Evolutionary conservation across 30 jellyfish, hydroid and myxozoan genomes (phyloP), one percentile per base, ranked within the genome.

Genomic region (Aurelia coerulea): DNA sequence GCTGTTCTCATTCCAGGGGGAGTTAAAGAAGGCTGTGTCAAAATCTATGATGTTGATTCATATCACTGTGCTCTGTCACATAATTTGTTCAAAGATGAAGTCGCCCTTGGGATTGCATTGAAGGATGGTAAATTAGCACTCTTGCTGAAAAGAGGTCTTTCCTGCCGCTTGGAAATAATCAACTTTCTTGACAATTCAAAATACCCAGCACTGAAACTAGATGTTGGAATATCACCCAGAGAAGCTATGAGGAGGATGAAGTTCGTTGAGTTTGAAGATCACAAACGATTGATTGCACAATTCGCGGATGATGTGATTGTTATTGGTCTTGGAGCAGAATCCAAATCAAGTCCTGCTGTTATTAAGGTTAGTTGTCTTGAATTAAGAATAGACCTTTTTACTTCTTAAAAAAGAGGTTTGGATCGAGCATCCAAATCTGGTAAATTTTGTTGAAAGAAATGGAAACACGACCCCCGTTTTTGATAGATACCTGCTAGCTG

Each of bases 51-150:
- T 34, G 88, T 74, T 1, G 6, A 65, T 10, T 58, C 81, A 3
- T 77, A 4, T 29, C 52, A 35, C 18, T 84, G 75, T 56, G 34
- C 49, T 2, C 19, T 6, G 42, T 10, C 49, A 35, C 88, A 73
- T 74, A 5, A 16, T 4, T 17, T 84, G 13, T 53, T 14, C 15
- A 74, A 66, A 62, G 65, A 59, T 41, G 88, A 73, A 14, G 49
- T 50, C 14, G 53, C 78, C 51, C 76, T 83, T 18, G 80, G 82
- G 16, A 62, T 84, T 37, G 79, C 93, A 8, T 31, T 84, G 66
- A 69, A 42, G 11, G 51, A 59, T 23, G 49, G 63, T 33, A 71
- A 49, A 3, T 72, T 84, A n/a, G 93, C 88, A 15, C 64, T 79
- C 68, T 14, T 84, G 82, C 54, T 79, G 63, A 79, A 65, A 59